A percentile compares a stretch with the other conserved stretches of the same genome.
Conservation (phyloP, 2,888 invertebrate species). For the Polydrusus pterygomalis region DNA sequence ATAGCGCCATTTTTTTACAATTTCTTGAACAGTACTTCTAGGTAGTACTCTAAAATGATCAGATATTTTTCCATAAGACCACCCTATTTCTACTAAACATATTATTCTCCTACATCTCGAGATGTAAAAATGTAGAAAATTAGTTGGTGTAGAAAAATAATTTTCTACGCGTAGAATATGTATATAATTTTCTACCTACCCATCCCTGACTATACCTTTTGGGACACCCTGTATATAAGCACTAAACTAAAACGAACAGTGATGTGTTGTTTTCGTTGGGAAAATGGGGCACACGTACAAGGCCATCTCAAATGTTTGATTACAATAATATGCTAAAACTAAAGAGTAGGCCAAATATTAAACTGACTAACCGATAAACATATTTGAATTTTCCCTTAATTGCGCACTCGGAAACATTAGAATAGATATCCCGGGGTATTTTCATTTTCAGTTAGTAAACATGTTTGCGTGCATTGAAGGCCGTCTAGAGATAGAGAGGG, state of each 20-base stretch:
- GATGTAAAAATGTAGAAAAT: too few species aligned
- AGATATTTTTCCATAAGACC: too few species aligned
- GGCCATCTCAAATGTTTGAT: not conserved
- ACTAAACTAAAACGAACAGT: not conserved
- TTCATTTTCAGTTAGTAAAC: constrained; percentile 8
- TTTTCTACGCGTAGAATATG: too few species aligned
- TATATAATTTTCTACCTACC: too few species aligned
- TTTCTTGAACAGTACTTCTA: too few species aligned
- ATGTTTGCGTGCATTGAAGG: not conserved
- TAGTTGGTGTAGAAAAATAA: too few species aligned
- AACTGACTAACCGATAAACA: constrained; percentile 6
- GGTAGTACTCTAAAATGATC: too few species aligned
- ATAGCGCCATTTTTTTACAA: too few species aligned
- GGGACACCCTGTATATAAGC: not conserved
- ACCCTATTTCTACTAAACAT: too few species aligned
- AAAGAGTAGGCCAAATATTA: constrained; percentile 19
- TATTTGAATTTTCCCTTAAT: constrained; percentile 3
- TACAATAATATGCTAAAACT: constrained; percentile 12
- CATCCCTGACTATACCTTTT: too few species aligned
- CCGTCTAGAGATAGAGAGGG: not conserved
- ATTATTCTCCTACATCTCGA: too few species aligned
- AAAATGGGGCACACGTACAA: not conserved
- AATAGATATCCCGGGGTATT: not conserved
- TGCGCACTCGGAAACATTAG: not conserved
- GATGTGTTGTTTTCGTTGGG: constrained; percentile 2